These are phyloP conservation scores for Ardeotis arabs DNA, from an alignment of 2,113 vertebrate species.

Conservation along the genomic window DNA sequence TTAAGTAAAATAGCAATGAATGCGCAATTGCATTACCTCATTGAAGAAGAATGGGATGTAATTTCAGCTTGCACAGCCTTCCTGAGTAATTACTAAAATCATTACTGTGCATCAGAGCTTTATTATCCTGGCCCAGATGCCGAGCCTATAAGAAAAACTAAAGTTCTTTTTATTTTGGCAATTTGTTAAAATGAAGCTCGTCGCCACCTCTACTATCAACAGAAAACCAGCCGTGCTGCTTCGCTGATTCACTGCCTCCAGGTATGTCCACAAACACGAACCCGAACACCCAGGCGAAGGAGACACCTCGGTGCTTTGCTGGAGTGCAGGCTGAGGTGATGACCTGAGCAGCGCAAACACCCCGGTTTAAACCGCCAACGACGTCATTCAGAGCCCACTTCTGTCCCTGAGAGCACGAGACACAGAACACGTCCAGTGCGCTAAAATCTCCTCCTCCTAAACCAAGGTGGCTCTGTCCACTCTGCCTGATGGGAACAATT, in stretches of 20 bases:
- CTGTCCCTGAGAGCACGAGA: background rate
- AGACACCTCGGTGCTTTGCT: background rate
- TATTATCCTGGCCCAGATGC: background rate
- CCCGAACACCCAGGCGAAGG: fast-evolving
- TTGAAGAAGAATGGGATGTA: background rate
- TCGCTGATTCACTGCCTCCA: background rate
- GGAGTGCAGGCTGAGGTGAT: background rate
- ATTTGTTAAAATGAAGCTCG: background rate
- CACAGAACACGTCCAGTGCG: background rate
- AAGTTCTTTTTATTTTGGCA: background rate
- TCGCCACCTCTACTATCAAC: background rate
- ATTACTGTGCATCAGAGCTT: background rate
- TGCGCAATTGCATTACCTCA: background rate
- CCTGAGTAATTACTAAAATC: background rate
- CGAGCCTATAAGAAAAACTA: background rate
- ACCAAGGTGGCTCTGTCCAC: background rate
- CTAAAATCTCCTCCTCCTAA: background rate
- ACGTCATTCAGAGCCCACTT: background rate
- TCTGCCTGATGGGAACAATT: background rate
- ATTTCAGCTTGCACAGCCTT: background rate
- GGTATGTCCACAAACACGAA: fast-evolving
- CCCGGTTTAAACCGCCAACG: background rate
- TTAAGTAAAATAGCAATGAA: background rate
- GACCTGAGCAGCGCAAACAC: background rate
- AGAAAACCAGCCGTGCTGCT: background rate